Conservation (phyloP, 2,888 invertebrate genomes). For the Limenitis camilla region DNA sequence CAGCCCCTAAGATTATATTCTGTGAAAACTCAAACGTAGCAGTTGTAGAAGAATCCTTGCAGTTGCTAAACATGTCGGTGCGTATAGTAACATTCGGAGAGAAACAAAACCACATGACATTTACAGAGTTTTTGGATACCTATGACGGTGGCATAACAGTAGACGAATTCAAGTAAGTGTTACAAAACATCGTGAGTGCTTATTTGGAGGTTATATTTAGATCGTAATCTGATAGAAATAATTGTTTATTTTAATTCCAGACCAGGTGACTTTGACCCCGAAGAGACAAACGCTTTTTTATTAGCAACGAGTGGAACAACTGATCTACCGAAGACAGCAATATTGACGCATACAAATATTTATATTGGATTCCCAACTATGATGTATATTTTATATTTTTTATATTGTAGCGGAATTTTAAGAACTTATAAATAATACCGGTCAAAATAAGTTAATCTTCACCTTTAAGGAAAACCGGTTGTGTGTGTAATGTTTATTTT, state of each 20-base stretch:
- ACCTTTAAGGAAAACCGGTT: no score
- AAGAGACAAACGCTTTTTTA: conserved; percentile 37
- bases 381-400: not conserved
- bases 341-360: conserved; percentile 44
- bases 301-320: conserved; percentile 55
- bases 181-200: not conserved
- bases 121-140: conserved; percentile 33
- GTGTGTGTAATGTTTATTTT: no score
- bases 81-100: conserved; percentile 37
- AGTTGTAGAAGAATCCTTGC: conserved; percentile 33
- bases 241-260: conserved; percentile 31
- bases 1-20: conserved; percentile 39
- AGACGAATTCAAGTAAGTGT: conserved; percentile 31
- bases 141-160: conserved; percentile 21
- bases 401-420: not conserved
- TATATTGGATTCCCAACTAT: not conserved
- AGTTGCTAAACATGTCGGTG: conserved; percentile 27
- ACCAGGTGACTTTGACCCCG: conserved; percentile 44
- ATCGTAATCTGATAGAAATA: not conserved
- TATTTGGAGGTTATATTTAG: no score
- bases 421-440: no score
- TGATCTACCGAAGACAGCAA: conserved; percentile 47
- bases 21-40: conserved; percentile 38
- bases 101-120: conserved; percentile 31
- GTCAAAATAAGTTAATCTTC: no score